Evolutionary conservation across 2,888 invertebrate genomes (phyloP), one percentile per base, ranked within the genome.

Genomic region (Cataglyphis rosenhaueri): DNA sequence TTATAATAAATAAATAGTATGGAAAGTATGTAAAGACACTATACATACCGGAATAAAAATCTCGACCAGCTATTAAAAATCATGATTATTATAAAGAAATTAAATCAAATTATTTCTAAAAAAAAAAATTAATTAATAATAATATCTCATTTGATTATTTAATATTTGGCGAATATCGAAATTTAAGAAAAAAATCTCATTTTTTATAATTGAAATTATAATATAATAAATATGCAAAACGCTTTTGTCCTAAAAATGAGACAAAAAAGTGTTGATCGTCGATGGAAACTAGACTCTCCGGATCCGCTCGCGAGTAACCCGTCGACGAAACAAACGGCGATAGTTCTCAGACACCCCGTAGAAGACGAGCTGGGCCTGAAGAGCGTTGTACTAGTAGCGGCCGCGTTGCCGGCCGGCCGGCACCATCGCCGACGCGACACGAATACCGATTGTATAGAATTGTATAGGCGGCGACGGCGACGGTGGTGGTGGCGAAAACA

Each of bases 401-500:
- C 48, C 74, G 48, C 78, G 66, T 59, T 74, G 73, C 70, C 84
- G 84, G 81, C 82, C 83, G 79, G 52, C 64, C 84, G 82, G 65
- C 76, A 83, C 82, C 59, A 73, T 70, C 73, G 84, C 79, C 84
- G 82, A 59, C 38, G 76, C 29, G 55, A 29, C 44, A 32, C 78
- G 78, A 78, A 78, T 78, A 78, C 78, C 78, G 85, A 87, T 84
- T 89, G 78, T 87, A 76, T 64, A 73, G 83, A 25, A 35, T 18
- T 18, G 32, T 32, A 90, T 88, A 89, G 86, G 88, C 89, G 88
- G 25, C 71, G 75, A 29, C 29, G 38, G 8, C 25, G 62, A 18
- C 68, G 8, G 29, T 52, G n/a, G 35, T 44, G 90, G 89, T 90
- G 86, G 89, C 89, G 89, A 90, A 79, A 91, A 92, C 91, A 91